Percentiles rank a stretch among this genome's conserved stretches.
Evolutionary conservation across 2,888 invertebrate genomes (phyloP).

Genomic region (Amblyjoppa fuscipennis): DNA sequence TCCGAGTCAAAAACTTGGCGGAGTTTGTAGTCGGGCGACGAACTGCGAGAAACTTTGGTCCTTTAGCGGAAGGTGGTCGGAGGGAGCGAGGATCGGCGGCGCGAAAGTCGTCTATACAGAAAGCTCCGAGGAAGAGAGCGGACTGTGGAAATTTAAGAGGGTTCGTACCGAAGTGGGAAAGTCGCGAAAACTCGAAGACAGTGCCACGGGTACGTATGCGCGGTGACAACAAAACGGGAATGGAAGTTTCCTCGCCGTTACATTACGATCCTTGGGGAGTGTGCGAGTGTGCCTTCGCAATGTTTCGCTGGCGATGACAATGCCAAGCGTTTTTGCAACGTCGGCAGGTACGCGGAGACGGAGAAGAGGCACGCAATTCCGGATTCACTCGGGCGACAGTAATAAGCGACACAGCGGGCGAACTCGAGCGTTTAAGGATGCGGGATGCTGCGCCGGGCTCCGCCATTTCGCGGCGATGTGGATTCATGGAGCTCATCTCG

Average conservation of each 20-base stretch:
- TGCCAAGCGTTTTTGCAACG: constrained; percentile 27
- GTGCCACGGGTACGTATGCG: neutral
- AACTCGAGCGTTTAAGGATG: constrained; percentile 11
- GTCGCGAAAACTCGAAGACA: constrained; percentile 33
- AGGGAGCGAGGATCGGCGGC: neutral
- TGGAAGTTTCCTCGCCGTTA: constrained; percentile 24
- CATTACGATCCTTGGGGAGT: constrained; percentile 14
- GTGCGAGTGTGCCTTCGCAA: neutral
- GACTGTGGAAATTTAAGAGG: constrained; percentile 54
- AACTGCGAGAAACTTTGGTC: constrained; percentile 47
- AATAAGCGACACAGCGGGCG: neutral
- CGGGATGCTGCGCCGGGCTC: constrained; percentile 18
- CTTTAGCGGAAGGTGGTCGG: no score
- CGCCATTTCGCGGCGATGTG: constrained; percentile 7
- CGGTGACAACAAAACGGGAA: constrained; percentile 22
- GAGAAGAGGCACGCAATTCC: neutral
- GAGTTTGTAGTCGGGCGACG: constrained; percentile 12
- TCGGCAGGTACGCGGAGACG: constrained; percentile 32
- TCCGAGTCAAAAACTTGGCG: constrained; percentile 38
- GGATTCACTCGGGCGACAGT: neutral
- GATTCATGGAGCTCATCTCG: constrained; percentile 45
- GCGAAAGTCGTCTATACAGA: neutral
- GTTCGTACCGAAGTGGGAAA: constrained; percentile 49
- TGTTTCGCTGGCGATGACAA: constrained; percentile 24
- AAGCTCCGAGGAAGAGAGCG: constrained; percentile 32